phyloP scores from a whole-genome alignment of 2,797 vertebrate genomes.

The Sorex maritimensis region DNA sequence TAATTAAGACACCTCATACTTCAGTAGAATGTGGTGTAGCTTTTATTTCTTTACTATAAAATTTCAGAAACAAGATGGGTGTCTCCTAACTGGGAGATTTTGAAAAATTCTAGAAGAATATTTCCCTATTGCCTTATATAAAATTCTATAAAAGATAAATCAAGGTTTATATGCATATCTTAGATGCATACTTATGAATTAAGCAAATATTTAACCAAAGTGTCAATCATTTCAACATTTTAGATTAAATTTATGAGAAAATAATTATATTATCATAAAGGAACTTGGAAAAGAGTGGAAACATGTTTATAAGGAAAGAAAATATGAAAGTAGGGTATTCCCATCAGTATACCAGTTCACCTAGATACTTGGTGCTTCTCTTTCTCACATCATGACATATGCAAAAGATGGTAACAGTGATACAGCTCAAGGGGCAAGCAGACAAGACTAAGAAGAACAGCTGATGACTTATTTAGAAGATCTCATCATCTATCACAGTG shows the following conservation, averaged over 20 bases:
- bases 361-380: neutral
- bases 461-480: neutral
- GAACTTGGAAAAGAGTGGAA: neutral
- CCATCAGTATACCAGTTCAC: rapidly evolving
- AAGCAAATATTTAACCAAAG: constrained; percentile 1
- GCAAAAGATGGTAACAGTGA: neutral
- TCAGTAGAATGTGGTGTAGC: neutral
- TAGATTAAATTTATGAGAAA: neutral
- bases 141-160: neutral
- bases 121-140: neutral
- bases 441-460: neutral
- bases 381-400: neutral
- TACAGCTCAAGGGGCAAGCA: neutral
- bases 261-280: neutral
- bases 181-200: neutral
- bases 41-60: constrained; percentile 35
- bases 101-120: constrained; percentile 17
- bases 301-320: neutral
- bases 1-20: neutral
- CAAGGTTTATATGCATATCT: neutral
- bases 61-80: constrained; percentile 5
- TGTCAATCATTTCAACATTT: neutral
- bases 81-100: constrained; percentile 5
- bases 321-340: neutral
- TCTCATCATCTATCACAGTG: neutral